These are phyloP conservation scores for Yasuhikotakia modesta DNA, from an alignment of 2,797 vertebrate species.

Conservation along the genomic window DNA sequence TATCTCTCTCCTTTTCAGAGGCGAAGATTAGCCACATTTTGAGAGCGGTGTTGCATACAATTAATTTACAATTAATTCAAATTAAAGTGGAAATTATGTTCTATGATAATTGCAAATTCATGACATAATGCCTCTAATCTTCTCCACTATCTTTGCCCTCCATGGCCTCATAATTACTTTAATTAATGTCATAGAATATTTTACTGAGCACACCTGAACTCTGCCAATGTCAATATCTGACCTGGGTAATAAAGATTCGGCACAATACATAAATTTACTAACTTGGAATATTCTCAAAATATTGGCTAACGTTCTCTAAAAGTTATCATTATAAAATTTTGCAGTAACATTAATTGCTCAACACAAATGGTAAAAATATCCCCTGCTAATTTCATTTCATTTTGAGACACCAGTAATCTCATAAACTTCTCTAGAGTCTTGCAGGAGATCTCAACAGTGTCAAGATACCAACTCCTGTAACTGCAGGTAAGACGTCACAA, in stretches of 20 bases:
- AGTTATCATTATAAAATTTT: no score
- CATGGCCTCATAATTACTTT: slow-evolving; percentile 80
- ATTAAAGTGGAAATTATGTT: slow-evolving; percentile 89
- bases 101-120: slow-evolving; percentile 83
- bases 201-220: slow-evolving; percentile 68
- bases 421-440: neutral
- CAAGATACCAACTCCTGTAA: neutral
- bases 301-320: no score
- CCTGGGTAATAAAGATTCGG: slow-evolving; percentile 39
- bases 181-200: slow-evolving; percentile 77
- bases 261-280: slow-evolving; percentile 34
- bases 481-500: no score
- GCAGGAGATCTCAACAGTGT: neutral
- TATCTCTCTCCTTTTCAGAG: slow-evolving; percentile 89
- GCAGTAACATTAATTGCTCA: no score
- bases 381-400: neutral
- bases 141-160: slow-evolving; percentile 69
- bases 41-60: slow-evolving; percentile 90
- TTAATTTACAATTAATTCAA: slow-evolving; percentile 96
- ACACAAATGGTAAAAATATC: neutral
- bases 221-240: slow-evolving; percentile 60
- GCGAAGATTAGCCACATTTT: slow-evolving; percentile 88
- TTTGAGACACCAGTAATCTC: neutral
- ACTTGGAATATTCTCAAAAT: no score
- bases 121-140: slow-evolving; percentile 75